Conservation (phyloP, 2,797 vertebrate species). For the Petrocephalus sullivani region DNA sequence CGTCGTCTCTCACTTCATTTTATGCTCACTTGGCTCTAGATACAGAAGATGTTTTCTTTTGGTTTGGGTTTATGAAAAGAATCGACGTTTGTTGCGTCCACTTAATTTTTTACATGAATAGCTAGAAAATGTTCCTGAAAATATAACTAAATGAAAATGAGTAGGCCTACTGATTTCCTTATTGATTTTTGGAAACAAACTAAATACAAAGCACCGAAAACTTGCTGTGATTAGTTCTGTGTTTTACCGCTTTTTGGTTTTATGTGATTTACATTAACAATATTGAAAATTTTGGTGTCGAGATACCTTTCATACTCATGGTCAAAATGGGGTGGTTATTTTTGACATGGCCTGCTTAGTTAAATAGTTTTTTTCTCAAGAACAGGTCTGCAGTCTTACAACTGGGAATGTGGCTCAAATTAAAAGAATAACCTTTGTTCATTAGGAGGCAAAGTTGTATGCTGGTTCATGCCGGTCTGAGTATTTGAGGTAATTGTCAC, state of each 20-base stretch:
- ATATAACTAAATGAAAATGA: not conserved
- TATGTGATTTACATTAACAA: not conserved
- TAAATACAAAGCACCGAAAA: not conserved
- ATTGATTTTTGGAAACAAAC: not conserved
- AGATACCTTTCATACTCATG: not conserved
- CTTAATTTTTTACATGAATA: slow-evolving; percentile 30
- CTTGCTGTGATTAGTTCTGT: not conserved
- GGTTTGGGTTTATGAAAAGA: slow-evolving; percentile 36
- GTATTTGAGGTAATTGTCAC: not conserved
- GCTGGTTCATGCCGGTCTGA: not conserved
- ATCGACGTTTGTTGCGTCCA: slow-evolving; percentile 41
- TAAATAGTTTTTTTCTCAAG: not conserved
- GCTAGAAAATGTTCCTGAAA: slow-evolving; percentile 32
- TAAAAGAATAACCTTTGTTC: not conserved
- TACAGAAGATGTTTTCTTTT: not conserved
- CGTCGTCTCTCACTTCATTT: slow-evolving; percentile 23
- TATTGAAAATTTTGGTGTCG: not conserved
- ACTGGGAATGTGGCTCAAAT: not conserved
- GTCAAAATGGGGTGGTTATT: not conserved
- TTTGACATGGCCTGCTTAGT: not conserved
- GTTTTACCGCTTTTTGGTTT: not conserved
- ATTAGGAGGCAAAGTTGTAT: not conserved
- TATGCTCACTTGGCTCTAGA: slow-evolving; percentile 48
- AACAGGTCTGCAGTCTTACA: not conserved
- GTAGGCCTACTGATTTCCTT: not conserved